These are phyloP conservation scores for Tetrao urogallus DNA, from an alignment of 2,113 vertebrate species.

Conservation along the genomic window DNA sequence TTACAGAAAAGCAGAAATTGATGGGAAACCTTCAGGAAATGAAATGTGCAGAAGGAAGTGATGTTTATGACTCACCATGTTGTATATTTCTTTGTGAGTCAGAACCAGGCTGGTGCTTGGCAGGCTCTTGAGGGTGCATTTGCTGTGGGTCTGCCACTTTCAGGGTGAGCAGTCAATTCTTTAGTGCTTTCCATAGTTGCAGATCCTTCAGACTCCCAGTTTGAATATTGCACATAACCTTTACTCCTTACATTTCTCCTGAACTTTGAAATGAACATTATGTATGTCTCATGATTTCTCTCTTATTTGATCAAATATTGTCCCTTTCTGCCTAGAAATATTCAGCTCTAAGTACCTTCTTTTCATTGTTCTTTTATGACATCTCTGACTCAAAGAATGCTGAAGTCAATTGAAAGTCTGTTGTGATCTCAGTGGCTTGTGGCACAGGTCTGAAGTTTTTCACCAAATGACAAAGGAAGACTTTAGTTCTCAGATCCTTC, in stretches of 20 bases:
- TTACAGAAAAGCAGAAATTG: constrained; percentile 16
- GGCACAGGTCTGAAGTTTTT: background rate
- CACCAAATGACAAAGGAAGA: background rate
- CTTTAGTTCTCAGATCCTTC: background rate
- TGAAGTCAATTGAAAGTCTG: background rate
- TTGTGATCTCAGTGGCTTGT: background rate
- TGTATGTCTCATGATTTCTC: background rate
- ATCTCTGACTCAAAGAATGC: background rate
- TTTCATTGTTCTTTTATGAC: background rate
- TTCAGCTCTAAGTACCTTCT: background rate
- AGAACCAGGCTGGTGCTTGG: background rate
- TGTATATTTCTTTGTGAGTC: constrained; percentile 6
- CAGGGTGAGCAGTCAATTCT: background rate
- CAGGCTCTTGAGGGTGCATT: background rate
- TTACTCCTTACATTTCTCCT: background rate
- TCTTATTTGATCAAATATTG: background rate
- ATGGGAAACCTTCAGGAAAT: constrained; percentile 52
- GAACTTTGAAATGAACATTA: background rate
- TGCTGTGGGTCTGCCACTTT: background rate
- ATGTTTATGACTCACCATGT: background rate
- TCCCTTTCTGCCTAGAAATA: background rate
- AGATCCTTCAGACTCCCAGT: background rate
- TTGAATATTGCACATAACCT: background rate
- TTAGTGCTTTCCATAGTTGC: background rate
- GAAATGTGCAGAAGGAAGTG: constrained; percentile 14